phyloP scores from a whole-genome alignment of 2,113 vertebrate species.

The Pseudorasbora parva region DNA sequence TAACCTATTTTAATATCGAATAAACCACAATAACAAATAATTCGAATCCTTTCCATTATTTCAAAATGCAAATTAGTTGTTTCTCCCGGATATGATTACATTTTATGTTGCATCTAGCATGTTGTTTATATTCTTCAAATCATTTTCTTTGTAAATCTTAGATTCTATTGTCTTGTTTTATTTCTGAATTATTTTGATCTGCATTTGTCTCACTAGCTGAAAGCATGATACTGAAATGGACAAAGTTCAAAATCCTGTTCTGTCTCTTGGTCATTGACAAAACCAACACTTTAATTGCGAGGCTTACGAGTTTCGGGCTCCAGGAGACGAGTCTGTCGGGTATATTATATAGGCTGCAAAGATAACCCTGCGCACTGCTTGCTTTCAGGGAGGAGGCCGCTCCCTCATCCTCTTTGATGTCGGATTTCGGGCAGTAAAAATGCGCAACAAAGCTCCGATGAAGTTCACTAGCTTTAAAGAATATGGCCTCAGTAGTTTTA shows the following conservation, averaged over 20 bases:
- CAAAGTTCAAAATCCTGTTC: background rate
- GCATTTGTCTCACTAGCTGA: background rate
- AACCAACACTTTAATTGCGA: background rate
- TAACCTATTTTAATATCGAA: background rate
- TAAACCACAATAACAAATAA: background rate
- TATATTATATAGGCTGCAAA: constrained; percentile 26
- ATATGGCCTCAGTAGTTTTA: constrained; percentile 11
- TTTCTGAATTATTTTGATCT: background rate
- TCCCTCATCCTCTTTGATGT: constrained; percentile 47
- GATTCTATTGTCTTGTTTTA: background rate
- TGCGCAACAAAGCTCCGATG: constrained; percentile 29
- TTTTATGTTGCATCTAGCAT: background rate
- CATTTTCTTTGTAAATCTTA: background rate
- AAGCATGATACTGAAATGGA: background rate
- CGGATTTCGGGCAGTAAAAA: constrained; percentile 41
- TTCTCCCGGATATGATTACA: background rate
- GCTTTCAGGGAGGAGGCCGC: constrained; percentile 43
- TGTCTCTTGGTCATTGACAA: background rate
- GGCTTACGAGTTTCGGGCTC: background rate
- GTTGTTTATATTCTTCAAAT: background rate
- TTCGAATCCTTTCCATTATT: background rate
- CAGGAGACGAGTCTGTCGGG: background rate
- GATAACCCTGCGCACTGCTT: constrained; percentile 25
- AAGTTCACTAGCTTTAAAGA: constrained; percentile 41
- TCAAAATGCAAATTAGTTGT: background rate